phyloP scores from a whole-genome alignment of 2,113 vertebrate genomes.

The Pluvianellus socialis region DNA sequence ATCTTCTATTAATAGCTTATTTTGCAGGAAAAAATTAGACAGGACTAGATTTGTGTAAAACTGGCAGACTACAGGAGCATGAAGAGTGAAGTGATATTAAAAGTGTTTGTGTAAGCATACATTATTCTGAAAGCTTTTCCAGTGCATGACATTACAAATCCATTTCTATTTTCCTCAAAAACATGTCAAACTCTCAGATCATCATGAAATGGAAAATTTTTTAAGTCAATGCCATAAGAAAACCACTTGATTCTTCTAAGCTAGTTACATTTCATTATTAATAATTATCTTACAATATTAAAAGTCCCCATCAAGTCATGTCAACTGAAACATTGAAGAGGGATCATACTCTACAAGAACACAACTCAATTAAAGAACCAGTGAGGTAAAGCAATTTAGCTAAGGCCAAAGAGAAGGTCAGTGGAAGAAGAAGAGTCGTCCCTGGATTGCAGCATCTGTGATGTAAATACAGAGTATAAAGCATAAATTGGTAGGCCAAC shows the following conservation, averaged over 20 bases:
- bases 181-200: neutral
- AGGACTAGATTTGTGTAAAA: neutral
- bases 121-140: neutral
- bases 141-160: neutral
- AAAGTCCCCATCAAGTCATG: neutral
- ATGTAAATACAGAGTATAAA: neutral
- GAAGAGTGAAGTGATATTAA: neutral
- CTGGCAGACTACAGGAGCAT: neutral
- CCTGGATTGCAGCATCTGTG: neutral
- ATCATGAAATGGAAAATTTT: neutral
- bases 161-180: neutral
- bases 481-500: neutral
- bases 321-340: neutral
- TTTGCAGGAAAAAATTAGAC: neutral
- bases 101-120: neutral
- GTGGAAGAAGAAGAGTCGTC: neutral
- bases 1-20: conserved; percentile 3
- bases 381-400: neutral
- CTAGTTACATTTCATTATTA: neutral
- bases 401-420: neutral
- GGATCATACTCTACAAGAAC: neutral
- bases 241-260: neutral
- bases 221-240: neutral
- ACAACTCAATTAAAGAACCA: neutral
- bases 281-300: neutral